phyloP scores from a whole-genome alignment of 1,140 invertebrate species.

The Neodiprion fabricii region DNA sequence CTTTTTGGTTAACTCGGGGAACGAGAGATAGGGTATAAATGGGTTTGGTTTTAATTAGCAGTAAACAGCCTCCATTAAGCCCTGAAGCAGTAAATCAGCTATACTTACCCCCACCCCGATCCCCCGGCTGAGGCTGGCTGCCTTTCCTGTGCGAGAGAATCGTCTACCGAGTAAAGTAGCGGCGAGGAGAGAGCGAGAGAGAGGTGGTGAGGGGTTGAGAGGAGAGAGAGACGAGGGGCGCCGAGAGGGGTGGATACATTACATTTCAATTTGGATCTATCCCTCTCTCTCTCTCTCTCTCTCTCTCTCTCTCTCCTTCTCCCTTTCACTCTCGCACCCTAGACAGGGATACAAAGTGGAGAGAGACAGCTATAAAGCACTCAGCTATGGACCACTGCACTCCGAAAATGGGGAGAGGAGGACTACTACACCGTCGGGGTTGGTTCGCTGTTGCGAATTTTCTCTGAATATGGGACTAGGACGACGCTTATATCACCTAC shows the following conservation, averaged over 20 bases:
- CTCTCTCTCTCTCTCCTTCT: constrained; percentile 25
- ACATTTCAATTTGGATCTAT: constrained; percentile 14
- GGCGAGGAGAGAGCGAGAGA: constrained; percentile 16
- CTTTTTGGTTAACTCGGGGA: constrained; percentile 1
- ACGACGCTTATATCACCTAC: constrained; percentile 22
- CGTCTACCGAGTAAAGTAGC: not conserved
- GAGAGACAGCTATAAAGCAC: constrained; percentile 29
- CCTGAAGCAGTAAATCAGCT: constrained; percentile 52
- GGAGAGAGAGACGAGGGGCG: not conserved
- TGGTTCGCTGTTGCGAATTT: too few relatives aligned
- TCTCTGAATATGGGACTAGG: too few relatives aligned
- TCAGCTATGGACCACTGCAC: constrained; percentile 38
- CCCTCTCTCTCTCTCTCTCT: constrained; percentile 20
- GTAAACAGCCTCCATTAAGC: constrained; percentile 58
- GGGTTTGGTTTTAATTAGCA: constrained; percentile 58
- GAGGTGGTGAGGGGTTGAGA: constrained; percentile 1
- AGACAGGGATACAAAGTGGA: constrained; percentile 14
- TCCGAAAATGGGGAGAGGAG: constrained; percentile 22
- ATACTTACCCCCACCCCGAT: constrained; percentile 41
- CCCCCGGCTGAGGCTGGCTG: not conserved
- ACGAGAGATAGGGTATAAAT: constrained; percentile 41
- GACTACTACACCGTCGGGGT: not conserved
- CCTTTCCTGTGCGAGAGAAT: not conserved
- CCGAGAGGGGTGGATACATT: not conserved
- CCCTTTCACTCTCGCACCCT: constrained; percentile 31